Evolutionary conservation across 2,113 vertebrate genomes (phyloP).

Genomic region (Elgaria multicarinata): DNA sequence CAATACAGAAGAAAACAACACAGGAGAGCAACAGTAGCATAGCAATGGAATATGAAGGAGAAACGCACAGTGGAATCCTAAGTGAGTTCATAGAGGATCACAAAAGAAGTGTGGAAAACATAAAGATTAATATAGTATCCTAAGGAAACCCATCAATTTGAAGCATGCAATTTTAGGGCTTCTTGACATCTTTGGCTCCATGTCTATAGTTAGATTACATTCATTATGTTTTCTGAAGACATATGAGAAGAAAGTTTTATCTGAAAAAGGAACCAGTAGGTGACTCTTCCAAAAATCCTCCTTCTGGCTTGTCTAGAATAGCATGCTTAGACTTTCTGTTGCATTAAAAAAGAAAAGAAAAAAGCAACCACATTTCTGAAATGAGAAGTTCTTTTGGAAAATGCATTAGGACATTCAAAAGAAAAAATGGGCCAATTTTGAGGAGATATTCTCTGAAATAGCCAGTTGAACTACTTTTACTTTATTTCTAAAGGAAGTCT

Average conservation of each 20-base stretch:
- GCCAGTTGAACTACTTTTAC: neutral
- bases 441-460: neutral
- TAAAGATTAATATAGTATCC: neutral
- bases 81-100: neutral
- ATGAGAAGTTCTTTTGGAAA: neutral
- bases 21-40: neutral
- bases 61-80: neutral
- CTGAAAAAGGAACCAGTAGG: neutral
- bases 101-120: neutral
- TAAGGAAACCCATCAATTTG: neutral
- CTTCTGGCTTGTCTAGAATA: neutral
- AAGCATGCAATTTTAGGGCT: neutral
- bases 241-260: neutral
- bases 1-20: neutral
- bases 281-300: neutral
- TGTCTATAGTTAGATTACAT: neutral
- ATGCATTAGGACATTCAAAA: neutral
- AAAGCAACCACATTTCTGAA: neutral
- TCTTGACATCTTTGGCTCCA: neutral
- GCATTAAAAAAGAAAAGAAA: neutral
- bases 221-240: neutral
- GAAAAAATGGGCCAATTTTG: slow-evolving; percentile 25
- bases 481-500: neutral
- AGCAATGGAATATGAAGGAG: neutral
- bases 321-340: neutral